Evolutionary conservation across 2,888 invertebrate genomes (phyloP).

Genomic region (Emmelina monodactyla): DNA sequence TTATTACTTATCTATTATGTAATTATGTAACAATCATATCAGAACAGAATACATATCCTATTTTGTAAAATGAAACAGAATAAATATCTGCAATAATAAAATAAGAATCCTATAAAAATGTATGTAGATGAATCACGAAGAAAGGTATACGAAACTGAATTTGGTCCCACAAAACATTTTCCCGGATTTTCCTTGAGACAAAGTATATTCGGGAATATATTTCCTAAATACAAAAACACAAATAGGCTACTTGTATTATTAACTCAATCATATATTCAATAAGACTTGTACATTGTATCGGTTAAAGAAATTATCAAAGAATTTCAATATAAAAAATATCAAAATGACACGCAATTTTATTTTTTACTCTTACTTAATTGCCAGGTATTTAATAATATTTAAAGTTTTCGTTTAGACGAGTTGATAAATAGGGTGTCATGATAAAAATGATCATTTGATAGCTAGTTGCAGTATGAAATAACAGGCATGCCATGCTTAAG

Average conservation of each 20-base stretch:
- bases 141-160: slow-evolving; percentile 51
- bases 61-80: slow-evolving; percentile 23
- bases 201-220: not conserved
- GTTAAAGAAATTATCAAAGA: slow-evolving; percentile 48
- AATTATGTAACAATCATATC: slow-evolving; percentile 44
- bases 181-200: slow-evolving; percentile 29
- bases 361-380: too few relatives aligned
- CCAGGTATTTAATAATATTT: too few relatives aligned
- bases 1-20: not conserved
- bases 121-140: slow-evolving; percentile 21
- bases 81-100: not conserved
- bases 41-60: slow-evolving; percentile 55
- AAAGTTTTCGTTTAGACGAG: too few relatives aligned
- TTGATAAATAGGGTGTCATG: too few relatives aligned
- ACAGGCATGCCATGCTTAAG: too few relatives aligned
- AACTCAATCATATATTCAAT: slow-evolving; percentile 44
- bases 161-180: slow-evolving; percentile 26
- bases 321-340: slow-evolving; percentile 36
- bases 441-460: too few relatives aligned
- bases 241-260: slow-evolving; percentile 39
- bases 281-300: slow-evolving; percentile 59
- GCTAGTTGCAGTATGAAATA: too few relatives aligned
- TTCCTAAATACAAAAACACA: too few relatives aligned
- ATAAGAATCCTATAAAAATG: not conserved
- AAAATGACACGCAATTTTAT: slow-evolving; percentile 22